Base-by-base conservation (phyloP, 2,888 invertebrate genomes). In the Magallana nippona region DNA sequence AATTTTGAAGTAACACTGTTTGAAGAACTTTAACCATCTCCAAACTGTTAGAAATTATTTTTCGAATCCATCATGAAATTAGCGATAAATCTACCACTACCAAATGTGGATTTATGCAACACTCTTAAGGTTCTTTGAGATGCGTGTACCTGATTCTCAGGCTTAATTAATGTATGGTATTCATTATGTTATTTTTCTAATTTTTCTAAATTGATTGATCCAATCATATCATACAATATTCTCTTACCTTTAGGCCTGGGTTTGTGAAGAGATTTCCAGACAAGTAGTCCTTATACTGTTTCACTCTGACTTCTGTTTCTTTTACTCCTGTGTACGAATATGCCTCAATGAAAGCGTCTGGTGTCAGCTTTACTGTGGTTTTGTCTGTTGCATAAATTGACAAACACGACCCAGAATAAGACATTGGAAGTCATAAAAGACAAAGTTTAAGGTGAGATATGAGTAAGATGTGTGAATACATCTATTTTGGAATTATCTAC, bases 231-330 rank as follows among this genome's bases (percentile, higher is more conserved):
- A 44, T 44, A 5, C 44, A 44, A 8, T 44, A 44, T 44, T 58
- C 10, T 63, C n/a, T 57, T 78, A 84, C 84, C 63, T 57, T 78
- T 60, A 84, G 55, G 19, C 84, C 81, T 10, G 84, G 78, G 56
- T 84, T 78, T 17, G 22, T 57, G 8, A 55, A 78, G 10, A 32
- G 55, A 8, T 44, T 55, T 62, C 81, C 81, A 17, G 57, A 55
- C n/a, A 84, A 55, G n/a, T 81, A 84, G 15, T 81, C 32, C 22
- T 56, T 55, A 55, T 84, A 84, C 27, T 63, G 44, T 13, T 55
- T 27, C 10, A 84, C 77, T 22, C 13, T 84, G 13, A 22, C 55
- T 17, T 81, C 56, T 13, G 78, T 84, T 55, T 84, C 84, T 10
- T 78, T 27, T n/a, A 62, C 62, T 19, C 60, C 55, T 11, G 78